Percentiles rank a stretch among this genome's conserved stretches.
Evolutionary conservation across 2,888 invertebrate genomes (phyloP).

Genomic region (Iphiclides podalirius): DNA sequence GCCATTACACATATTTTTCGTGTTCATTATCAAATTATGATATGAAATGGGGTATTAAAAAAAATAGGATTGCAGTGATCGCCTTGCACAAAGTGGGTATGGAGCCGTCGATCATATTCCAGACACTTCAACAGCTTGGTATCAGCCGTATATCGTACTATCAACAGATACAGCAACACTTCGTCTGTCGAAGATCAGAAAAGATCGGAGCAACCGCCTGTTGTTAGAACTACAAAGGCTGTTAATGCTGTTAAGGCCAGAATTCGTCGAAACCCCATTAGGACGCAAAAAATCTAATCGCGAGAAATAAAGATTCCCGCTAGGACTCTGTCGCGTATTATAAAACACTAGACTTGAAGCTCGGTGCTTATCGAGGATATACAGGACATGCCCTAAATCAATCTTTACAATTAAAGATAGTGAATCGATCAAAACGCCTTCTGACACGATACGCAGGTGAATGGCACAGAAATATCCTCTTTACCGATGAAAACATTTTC

Average conservation of each 20-base stretch:
- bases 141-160: not conserved
- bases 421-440: not conserved
- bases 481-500: not conserved
- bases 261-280: too few relatives aligned
- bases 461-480: not conserved
- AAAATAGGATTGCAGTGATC: not conserved
- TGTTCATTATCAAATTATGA: too few relatives aligned
- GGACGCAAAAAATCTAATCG: too few relatives aligned
- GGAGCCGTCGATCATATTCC: not conserved
- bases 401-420: not conserved
- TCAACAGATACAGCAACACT: not conserved
- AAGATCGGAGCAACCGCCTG: not conserved
- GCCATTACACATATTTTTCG: too few relatives aligned
- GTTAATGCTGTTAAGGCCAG: too few relatives aligned
- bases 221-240: too few relatives aligned
- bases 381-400: not conserved
- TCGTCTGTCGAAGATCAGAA: not conserved
- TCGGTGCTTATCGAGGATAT: not conserved
- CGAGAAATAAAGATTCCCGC: too few relatives aligned
- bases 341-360: not conserved
- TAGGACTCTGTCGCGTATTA: too few relatives aligned
- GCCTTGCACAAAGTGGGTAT: not conserved
- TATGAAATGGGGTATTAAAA: not conserved
- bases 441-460: not conserved
- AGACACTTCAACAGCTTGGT: not conserved